These are phyloP conservation scores for Phania funesta DNA, from an alignment of 2,888 invertebrate genomes.

Conservation along the genomic window DNA sequence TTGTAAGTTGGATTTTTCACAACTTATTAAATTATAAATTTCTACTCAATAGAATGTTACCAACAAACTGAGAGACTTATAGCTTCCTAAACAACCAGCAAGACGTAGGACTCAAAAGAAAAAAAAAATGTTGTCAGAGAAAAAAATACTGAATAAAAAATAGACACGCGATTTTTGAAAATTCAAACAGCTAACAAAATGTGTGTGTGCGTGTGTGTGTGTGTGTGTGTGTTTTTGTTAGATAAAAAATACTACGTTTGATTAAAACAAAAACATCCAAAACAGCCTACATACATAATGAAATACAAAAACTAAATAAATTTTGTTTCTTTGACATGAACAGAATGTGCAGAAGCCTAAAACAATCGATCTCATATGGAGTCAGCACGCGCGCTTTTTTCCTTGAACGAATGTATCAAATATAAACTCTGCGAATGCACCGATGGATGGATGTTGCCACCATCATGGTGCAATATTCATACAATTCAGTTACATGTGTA, in stretches of 20 bases:
- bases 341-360: slow-evolving; percentile 74
- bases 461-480: slow-evolving; percentile 25
- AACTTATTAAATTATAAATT: no score
- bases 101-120: neutral
- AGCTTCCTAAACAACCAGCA: neutral
- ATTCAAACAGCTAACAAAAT: slow-evolving; percentile 6
- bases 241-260: slow-evolving; percentile 37
- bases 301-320: neutral
- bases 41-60: neutral
- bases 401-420: slow-evolving; percentile 22
- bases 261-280: slow-evolving; percentile 29
- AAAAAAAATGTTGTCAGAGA: slow-evolving; percentile 1
- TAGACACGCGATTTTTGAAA: slow-evolving; percentile 67
- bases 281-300: slow-evolving; percentile 47
- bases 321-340: slow-evolving; percentile 56
- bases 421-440: neutral
- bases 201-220: neutral
- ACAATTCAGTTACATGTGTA: slow-evolving; percentile 34
- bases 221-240: slow-evolving; percentile 14
- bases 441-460: slow-evolving; percentile 41
- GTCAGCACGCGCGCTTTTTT: slow-evolving; percentile 74
- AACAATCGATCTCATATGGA: slow-evolving; percentile 78
- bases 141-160: slow-evolving; percentile 41
- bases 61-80: neutral
- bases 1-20: no score